Evolutionary conservation across 1,140 invertebrate genomes (phyloP).

Genomic region (Pemphigus obesinymphae): DNA sequence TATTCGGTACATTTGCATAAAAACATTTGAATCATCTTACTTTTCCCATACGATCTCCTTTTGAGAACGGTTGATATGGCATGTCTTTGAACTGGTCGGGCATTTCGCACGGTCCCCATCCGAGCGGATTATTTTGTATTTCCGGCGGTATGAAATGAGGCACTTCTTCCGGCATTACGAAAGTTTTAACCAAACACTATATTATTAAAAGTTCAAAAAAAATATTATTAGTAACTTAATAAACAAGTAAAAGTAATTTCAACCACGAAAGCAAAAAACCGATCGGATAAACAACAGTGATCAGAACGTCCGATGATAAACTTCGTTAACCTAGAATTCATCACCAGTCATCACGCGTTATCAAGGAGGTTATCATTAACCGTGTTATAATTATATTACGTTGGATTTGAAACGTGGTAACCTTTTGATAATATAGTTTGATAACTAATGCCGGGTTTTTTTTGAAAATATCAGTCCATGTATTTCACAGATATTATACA

Average conservation of each 20-base stretch:
- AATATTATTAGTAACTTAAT: neutral
- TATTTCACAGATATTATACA: too few relatives aligned
- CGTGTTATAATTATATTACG: neutral
- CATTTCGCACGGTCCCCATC: conserved; percentile 93
- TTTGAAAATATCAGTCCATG: neutral
- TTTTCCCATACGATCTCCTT: conserved; percentile 93
- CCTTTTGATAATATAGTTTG: neutral
- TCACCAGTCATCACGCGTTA: neutral
- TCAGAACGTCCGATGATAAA: neutral
- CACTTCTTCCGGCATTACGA: conserved; percentile 30
- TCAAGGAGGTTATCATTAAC: neutral
- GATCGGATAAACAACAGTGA: neutral
- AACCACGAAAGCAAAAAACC: conserved; percentile 28
- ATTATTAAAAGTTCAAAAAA: neutral
- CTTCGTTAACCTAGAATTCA: neutral
- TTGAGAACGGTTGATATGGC: conserved; percentile 97
- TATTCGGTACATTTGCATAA: too few relatives aligned
- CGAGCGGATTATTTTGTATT: conserved; percentile 82
- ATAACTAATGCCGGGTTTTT: neutral
- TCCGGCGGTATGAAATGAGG: conserved; percentile 61
- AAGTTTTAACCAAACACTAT: neutral
- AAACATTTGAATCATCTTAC: conserved; percentile 52
- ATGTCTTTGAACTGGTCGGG: conserved; percentile 95
- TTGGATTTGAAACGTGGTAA: neutral
- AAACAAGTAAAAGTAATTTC: neutral